Evolutionary conservation across 2,888 invertebrate species (phyloP).

Genomic region (Dynastes tityus): DNA sequence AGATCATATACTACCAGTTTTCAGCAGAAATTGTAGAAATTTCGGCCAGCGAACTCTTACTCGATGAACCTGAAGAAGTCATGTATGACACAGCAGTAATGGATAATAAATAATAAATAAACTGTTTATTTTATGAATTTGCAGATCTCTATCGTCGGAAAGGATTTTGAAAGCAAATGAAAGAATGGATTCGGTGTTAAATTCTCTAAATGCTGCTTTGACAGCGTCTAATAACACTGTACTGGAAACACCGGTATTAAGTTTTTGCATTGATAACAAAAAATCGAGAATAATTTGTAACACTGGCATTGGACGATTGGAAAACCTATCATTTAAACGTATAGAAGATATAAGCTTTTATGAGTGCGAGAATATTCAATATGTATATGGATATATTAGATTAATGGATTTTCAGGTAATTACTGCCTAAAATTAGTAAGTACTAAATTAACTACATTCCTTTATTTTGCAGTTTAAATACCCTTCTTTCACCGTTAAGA

Average conservation of each 20-base stretch:
- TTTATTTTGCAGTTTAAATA: constrained; percentile 29
- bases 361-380: neutral
- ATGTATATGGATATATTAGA: constrained; percentile 29
- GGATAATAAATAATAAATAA: neutral
- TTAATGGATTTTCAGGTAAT: neutral
- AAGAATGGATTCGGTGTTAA: constrained; percentile 22
- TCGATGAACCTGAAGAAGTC: constrained; percentile 45
- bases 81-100: constrained; percentile 10
- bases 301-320: constrained; percentile 3
- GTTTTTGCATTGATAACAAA: neutral
- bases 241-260: constrained; percentile 10
- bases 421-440: neutral
- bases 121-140: neutral
- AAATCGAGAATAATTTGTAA: neutral
- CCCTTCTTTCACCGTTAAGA: neutral
- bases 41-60: constrained; percentile 41
- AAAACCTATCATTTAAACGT: constrained; percentile 3
- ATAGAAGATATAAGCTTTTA: constrained; percentile 22
- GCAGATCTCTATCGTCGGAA: constrained; percentile 23
- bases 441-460: neutral
- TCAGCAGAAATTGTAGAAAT: constrained; percentile 29
- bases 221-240: neutral
- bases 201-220: neutral
- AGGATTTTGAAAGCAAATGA: constrained; percentile 14
- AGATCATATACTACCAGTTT: constrained; percentile 19